These are phyloP conservation scores for Mus spretus DNA, from an alignment of 2,797 vertebrate species.

Conservation along the genomic window DNA sequence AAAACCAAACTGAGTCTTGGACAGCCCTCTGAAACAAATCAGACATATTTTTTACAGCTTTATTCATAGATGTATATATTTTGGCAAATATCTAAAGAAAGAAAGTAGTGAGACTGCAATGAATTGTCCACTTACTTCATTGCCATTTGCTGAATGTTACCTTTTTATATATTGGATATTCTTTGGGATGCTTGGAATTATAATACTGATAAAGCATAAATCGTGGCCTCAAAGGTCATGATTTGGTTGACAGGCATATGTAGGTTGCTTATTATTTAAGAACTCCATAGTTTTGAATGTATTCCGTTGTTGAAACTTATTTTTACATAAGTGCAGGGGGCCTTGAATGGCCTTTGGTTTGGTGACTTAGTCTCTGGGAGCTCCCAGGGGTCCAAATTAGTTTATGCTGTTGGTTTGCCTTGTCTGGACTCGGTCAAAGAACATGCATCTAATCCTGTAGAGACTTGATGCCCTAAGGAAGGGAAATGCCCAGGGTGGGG, in stretches of 20 bases:
- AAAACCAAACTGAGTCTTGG: background rate
- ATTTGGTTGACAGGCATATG: background rate
- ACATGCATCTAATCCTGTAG: background rate
- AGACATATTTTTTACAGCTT: background rate
- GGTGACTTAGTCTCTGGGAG: background rate
- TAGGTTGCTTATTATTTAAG: background rate
- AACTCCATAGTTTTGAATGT: background rate
- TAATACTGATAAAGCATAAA: background rate
- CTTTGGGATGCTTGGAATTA: background rate
- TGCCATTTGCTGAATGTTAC: background rate
- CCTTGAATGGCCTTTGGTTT: background rate
- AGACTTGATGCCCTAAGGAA: background rate
- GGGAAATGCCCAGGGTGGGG: background rate
- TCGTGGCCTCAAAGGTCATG: background rate
- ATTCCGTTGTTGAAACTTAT: background rate
- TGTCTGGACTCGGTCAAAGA: background rate
- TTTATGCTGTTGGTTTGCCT: background rate
- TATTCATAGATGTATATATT: background rate
- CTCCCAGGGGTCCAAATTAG: background rate
- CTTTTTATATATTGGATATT: background rate
- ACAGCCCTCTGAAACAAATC: background rate
- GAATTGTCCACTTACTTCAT: background rate
- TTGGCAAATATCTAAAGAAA: conserved; percentile 7
- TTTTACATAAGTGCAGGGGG: background rate
- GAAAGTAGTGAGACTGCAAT: background rate